A percentile compares a stretch with the other conserved stretches of the same genome.
Evolutionary conservation across 2,888 invertebrate genomes (phyloP).

Genomic region (Orthonevra nobilis): DNA sequence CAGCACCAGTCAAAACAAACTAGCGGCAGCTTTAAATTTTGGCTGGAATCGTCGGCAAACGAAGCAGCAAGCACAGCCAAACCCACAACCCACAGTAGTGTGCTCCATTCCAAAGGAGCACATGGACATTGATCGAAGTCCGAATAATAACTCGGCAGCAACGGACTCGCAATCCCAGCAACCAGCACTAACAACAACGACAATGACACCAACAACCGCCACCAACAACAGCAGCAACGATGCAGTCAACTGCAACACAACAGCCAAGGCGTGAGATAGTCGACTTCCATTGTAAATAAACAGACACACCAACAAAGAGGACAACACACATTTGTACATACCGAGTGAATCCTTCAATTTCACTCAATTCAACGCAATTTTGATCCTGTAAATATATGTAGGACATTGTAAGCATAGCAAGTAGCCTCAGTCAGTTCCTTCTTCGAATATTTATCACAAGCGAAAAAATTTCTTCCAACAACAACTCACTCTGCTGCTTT

Average conservation of each 20-base stretch:
- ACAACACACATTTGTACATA: no score
- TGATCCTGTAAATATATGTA: conserved; percentile 37
- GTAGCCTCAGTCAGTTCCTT: conserved; percentile 62
- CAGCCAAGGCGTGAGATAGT: conserved; percentile 59
- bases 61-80: conserved; percentile 45
- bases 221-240: conserved; percentile 72
- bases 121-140: conserved; percentile 71
- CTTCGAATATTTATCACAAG: conserved; percentile 51
- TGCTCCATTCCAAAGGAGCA: conserved; percentile 32
- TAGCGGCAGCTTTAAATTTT: conserved; percentile 76
- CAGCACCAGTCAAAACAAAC: conserved; percentile 72
- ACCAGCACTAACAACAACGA: conserved; percentile 73
- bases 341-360: conserved; percentile 33
- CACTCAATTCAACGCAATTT: conserved; percentile 25
- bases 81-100: conserved; percentile 37
- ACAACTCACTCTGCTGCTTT: conserved; percentile 16
- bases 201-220: conserved; percentile 68
- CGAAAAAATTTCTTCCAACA: conserved; percentile 26
- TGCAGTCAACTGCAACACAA: conserved; percentile 63
- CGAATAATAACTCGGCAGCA: conserved; percentile 75
- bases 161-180: conserved; percentile 8
- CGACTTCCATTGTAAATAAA: conserved; percentile 51
- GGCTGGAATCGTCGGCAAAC: conserved; percentile 76
- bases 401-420: conserved; percentile 20
- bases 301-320: no score